These are phyloP conservation scores for Clamator glandarius DNA, from an alignment of 2,797 vertebrate genomes.

Conservation along the genomic window DNA sequence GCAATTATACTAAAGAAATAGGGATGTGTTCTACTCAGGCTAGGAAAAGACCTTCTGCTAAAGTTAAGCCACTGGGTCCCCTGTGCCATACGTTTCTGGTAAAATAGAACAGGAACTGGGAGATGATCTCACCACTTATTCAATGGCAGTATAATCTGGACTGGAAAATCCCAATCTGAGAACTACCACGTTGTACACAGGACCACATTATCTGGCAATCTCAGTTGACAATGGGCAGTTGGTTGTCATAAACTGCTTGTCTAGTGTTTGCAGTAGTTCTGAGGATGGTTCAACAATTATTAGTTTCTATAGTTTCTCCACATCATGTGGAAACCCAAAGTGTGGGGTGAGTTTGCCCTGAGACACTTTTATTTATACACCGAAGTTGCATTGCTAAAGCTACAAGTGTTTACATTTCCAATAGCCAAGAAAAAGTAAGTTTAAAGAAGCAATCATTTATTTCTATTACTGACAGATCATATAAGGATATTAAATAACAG, in stretches of 20 bases:
- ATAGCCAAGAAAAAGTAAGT: neutral
- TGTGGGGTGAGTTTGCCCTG: neutral
- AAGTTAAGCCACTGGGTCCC: neutral
- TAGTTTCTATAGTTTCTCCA: neutral
- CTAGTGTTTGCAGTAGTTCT: neutral
- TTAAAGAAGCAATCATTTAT: neutral
- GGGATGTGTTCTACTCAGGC: neutral
- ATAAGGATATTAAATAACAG: neutral
- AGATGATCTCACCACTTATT: neutral
- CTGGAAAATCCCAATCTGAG: neutral
- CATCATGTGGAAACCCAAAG: neutral
- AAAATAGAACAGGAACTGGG: neutral
- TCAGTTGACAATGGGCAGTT: neutral
- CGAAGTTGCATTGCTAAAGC: neutral
- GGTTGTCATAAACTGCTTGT: neutral
- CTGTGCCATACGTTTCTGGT: neutral
- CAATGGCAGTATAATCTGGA: neutral
- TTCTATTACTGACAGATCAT: neutral
- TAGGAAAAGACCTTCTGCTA: neutral
- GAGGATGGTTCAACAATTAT: neutral
- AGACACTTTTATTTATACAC: neutral
- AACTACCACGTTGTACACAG: neutral
- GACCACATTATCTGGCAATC: neutral
- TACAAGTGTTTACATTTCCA: neutral
- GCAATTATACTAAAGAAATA: neutral